These are phyloP conservation scores for Leptopilina drosophilae DNA, from an alignment of 2,888 invertebrate genomes.

Conservation along the genomic window DNA sequence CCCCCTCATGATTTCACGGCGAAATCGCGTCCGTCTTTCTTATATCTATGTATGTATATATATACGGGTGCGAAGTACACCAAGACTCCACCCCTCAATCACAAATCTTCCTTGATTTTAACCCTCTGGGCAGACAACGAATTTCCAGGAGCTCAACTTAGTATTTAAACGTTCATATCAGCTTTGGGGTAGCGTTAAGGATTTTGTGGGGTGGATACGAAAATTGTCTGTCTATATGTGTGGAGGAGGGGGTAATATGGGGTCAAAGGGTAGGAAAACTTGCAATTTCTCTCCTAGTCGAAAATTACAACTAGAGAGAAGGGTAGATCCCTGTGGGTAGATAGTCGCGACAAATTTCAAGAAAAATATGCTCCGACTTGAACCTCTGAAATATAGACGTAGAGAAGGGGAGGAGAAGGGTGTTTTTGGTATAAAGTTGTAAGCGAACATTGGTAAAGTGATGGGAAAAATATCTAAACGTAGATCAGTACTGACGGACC, in stretches of 20 bases:
- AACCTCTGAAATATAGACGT: conserved; percentile 51
- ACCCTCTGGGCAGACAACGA: conserved; percentile 44
- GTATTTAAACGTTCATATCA: conserved; percentile 67
- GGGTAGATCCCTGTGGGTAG: conserved; percentile 73
- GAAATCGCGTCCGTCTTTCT: conserved; percentile 40
- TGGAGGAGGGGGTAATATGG: conserved; percentile 44
- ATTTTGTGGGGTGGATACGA: conserved; percentile 41
- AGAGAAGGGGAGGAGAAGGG: conserved; percentile 49
- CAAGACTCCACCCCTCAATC: conserved; percentile 52
- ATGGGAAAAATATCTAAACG: conserved; percentile 76
- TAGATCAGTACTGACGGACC: conserved; percentile 71
- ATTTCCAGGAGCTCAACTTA: conserved; percentile 46
- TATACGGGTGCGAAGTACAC: conserved; percentile 51
- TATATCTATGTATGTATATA: not conserved
- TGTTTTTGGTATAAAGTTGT: conserved; percentile 52
- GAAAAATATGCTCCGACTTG: conserved; percentile 71
- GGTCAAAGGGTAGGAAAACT: conserved; percentile 64
- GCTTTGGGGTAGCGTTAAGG: conserved; percentile 46
- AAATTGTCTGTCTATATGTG: conserved; percentile 11
- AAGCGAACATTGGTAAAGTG: conserved; percentile 55
- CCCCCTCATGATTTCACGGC: not conserved
- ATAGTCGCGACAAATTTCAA: conserved; percentile 75
- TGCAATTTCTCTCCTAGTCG: conserved; percentile 79
- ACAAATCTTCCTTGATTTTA: conserved; percentile 55
- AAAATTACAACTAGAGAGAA: conserved; percentile 68